Evolutionary conservation across 2,113 vertebrate genomes (phyloP).

Genomic region (Pipa parva): DNA sequence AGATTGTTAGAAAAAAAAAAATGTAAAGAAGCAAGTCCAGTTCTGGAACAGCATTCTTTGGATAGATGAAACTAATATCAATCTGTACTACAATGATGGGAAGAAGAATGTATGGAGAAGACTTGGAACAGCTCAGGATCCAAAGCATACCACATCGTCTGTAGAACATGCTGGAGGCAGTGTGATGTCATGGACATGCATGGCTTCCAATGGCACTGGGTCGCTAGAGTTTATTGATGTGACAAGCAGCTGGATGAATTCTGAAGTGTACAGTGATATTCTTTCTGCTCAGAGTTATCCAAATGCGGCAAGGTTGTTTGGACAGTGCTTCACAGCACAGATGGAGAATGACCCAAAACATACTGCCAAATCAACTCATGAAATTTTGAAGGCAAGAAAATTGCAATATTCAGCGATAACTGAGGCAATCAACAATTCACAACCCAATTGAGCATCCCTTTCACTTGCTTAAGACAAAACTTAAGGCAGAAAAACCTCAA

Average conservation of each 20-base stretch:
- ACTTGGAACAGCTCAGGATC: too few species aligned
- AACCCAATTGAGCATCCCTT: conserved; percentile 2
- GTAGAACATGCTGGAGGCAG: too few species aligned
- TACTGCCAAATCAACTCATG: conserved; percentile 6
- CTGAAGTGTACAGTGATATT: not conserved
- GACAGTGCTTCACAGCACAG: not conserved
- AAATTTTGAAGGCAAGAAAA: not conserved
- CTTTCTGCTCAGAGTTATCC: not conserved
- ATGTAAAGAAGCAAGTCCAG: too few species aligned
- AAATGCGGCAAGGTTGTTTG: conserved; percentile 6
- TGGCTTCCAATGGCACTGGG: too few species aligned
- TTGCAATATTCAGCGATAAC: conserved; percentile 1
- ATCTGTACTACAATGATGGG: too few species aligned
- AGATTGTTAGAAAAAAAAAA: too few species aligned
- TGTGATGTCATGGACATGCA: not conserved
- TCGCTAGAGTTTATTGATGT: too few species aligned
- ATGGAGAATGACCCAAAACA: conserved; percentile 8
- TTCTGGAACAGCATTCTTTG: too few species aligned
- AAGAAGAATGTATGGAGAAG: too few species aligned
- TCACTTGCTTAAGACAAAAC: conserved; percentile 1
- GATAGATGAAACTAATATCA: too few species aligned
- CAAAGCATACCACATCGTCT: too few species aligned
- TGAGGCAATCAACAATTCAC: not conserved
- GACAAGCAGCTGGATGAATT: not conserved
- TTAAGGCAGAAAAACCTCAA: too few species aligned